Percentiles rank a stretch among this genome's conserved stretches.
Evolutionary conservation across 2,888 invertebrate genomes (phyloP).

Genomic region (Caenorhabditis sp.): DNA sequence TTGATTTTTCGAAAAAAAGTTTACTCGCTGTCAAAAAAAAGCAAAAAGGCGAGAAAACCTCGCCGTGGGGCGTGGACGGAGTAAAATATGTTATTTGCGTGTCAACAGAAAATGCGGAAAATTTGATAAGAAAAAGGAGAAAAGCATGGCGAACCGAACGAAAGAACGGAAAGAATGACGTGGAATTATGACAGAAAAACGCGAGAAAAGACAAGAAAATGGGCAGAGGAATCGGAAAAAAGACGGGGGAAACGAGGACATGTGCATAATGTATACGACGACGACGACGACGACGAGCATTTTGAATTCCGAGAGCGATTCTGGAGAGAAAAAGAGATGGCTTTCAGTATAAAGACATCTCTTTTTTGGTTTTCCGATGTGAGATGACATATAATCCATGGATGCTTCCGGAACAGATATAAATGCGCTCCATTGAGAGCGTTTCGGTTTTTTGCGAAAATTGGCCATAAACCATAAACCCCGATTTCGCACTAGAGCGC

Average conservation of each 20-base stretch:
- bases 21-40: too few species aligned
- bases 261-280: slow-evolving; percentile 20
- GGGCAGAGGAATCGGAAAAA: background rate
- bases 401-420: too few species aligned
- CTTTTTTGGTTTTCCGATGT: background rate
- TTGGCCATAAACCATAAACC: too few species aligned
- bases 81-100: slow-evolving; percentile 1
- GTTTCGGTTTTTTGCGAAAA: too few species aligned
- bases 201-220: background rate
- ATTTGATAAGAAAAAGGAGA: slow-evolving; percentile 15
- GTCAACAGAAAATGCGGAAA: slow-evolving; percentile 14
- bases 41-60: slow-evolving; percentile 2
- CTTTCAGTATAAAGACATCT: background rate
- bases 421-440: too few species aligned
- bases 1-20: too few species aligned
- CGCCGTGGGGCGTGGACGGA: slow-evolving; percentile 2
- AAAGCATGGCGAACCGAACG: slow-evolving; percentile 27
- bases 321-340: background rate
- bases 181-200: background rate
- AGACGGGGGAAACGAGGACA: background rate
- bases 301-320: slow-evolving; percentile 3
- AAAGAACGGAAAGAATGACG: background rate
- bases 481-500: too few species aligned
- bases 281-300: too few species aligned
- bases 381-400: background rate